Evolutionary conservation across 2,113 vertebrate genomes (phyloP).

Genomic region (Procavia capensis): DNA sequence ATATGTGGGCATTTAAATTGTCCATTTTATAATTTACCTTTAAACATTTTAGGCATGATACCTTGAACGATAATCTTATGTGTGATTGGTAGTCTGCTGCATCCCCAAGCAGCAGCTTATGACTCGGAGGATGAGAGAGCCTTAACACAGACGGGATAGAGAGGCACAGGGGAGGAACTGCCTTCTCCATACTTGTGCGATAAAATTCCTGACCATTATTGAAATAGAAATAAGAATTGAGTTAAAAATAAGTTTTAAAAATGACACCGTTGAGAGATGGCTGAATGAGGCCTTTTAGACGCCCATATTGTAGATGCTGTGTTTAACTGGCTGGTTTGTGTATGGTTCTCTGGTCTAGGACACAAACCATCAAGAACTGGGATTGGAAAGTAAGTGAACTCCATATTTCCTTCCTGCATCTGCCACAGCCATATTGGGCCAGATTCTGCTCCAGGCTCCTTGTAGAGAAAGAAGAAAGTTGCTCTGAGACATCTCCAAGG

Average conservation of each 20-base stretch:
- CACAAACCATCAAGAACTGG: too few relatives aligned
- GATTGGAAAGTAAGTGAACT: background rate
- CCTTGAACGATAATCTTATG: background rate
- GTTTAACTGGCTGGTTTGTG: background rate
- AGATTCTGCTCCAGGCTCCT: background rate
- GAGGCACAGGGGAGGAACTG: background rate
- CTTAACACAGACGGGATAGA: background rate
- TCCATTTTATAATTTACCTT: background rate
- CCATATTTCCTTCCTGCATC: background rate
- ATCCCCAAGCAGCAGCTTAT: background rate
- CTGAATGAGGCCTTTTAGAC: background rate
- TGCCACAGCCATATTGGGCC: background rate
- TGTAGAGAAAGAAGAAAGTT: background rate
- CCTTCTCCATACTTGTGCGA: background rate
- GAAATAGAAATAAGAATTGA: background rate
- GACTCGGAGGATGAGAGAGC: background rate
- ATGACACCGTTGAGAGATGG: background rate
- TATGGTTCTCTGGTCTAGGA: background rate
- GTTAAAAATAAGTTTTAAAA: slow-evolving; percentile 16
- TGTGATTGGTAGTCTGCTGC: background rate
- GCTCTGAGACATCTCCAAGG: background rate
- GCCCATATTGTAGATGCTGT: too few relatives aligned
- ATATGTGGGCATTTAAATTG: background rate
- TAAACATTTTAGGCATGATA: slow-evolving; percentile 33
- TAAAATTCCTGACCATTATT: background rate